These are phyloP conservation scores for Petaurus breviceps DNA, from an alignment of 2,113 vertebrate species.

Conservation along the genomic window DNA sequence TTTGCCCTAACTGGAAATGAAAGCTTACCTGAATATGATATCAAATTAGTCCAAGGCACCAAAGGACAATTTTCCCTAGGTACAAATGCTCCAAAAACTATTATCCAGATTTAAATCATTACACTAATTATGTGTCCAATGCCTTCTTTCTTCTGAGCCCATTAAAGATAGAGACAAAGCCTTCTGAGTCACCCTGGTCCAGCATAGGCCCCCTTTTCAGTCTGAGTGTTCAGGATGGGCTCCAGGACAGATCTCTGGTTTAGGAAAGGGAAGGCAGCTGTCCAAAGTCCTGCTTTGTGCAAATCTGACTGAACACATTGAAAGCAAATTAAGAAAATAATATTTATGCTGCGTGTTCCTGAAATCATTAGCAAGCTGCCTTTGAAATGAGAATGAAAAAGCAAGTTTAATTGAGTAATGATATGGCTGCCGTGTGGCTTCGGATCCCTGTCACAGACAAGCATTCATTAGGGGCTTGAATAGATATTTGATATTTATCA, in stretches of 20 bases:
- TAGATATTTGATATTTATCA: constrained; percentile 76
- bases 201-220: neutral
- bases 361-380: constrained; percentile 77
- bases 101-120: constrained; percentile 38
- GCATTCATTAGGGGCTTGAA: constrained; percentile 67
- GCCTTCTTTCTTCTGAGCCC: constrained; percentile 50
- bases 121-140: neutral
- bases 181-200: constrained; percentile 23
- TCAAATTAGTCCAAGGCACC: constrained; percentile 38
- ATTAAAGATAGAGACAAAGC: constrained; percentile 32
- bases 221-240: neutral
- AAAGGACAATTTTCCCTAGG: constrained; percentile 25
- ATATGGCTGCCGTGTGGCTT: constrained; percentile 63
- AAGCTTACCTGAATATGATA: constrained; percentile 46
- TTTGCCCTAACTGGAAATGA: constrained; percentile 27
- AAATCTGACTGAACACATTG: constrained; percentile 64
- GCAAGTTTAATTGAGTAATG: constrained; percentile 77
- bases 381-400: constrained; percentile 69
- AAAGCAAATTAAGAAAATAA: constrained; percentile 69
- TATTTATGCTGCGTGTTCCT: constrained; percentile 77
- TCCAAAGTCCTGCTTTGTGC: constrained; percentile 57
- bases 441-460: constrained; percentile 61
- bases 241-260: constrained; percentile 1
- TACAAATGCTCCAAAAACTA: constrained; percentile 40
- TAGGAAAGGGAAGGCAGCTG: constrained; percentile 60